Percentiles rank a stretch among this genome's conserved stretches.
These are phyloP conservation scores for Engraulis encrasicolus DNA, from an alignment of 2,113 vertebrate species.

Conservation along the genomic window DNA sequence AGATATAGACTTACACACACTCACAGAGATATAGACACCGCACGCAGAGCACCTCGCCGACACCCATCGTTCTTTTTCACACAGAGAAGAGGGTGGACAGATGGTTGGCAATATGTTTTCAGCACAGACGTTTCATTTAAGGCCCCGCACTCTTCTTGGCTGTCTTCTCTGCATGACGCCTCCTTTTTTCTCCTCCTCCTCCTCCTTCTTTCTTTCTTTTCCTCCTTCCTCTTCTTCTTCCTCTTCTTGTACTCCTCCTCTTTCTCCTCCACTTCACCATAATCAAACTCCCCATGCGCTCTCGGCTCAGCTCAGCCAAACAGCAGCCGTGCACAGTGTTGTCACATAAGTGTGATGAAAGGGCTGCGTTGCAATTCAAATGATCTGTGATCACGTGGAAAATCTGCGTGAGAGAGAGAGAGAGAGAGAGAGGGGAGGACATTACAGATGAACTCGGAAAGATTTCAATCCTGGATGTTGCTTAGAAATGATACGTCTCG, in stretches of 20 bases:
- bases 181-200: background rate
- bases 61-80: conserved; percentile 18
- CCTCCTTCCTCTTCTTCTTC: background rate
- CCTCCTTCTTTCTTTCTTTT: background rate
- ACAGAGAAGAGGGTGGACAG: conserved; percentile 37
- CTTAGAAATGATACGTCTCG: background rate
- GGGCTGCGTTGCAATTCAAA: background rate
- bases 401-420: too few species aligned
- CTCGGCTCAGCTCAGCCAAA: background rate
- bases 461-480: background rate
- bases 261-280: background rate
- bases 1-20: background rate
- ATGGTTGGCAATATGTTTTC: conserved; percentile 39
- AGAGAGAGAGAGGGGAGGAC: background rate
- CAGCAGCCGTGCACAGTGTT: background rate
- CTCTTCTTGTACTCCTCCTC: background rate
- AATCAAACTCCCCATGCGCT: background rate
- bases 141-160: background rate
- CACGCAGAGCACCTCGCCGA: background rate
- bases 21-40: too few species aligned
- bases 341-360: conserved; percentile 12
- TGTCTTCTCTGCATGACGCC: background rate
- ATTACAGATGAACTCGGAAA: background rate
- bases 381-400: conserved; percentile 8
- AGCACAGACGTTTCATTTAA: conserved; percentile 39